Base-by-base conservation (phyloP, 2,888 invertebrate genomes). In the Metalampra italica region DNA sequence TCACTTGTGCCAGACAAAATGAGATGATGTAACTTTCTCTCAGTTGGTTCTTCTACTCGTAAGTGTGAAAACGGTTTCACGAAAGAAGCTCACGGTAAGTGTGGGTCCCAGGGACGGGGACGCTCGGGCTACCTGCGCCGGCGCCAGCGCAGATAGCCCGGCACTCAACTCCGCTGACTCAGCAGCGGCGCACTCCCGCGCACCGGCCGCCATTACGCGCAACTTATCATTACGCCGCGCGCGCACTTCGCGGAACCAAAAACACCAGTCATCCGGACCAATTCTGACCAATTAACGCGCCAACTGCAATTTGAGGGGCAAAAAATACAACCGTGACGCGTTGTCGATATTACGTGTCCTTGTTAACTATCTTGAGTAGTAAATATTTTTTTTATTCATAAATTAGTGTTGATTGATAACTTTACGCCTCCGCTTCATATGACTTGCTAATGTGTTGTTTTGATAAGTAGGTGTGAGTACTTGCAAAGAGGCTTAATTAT, bases 121-220 rank as follows among this genome's bases (percentile, higher is more conserved):
- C 68, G 64, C 67, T 59, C 55, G 57, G 52, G 50, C 52, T 59
- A 57, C 64, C 72, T 71, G 71, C 59, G 71, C 59, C 72, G 81
- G 82, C 82, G 83, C 81, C 44, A 36, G 11, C 79, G 66, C n/a
- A 64, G 9, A 36, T n/a, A 8, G 36, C n/a, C 71, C 71, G 64
- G 59, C 79, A 72, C 71, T 85, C 82, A 85, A 80, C 62, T 77
- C 52, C 58, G 75, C 85, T 88, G 88, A 87, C 84, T 88, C 87
- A 86, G 86, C 86, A 81, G 55, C 57, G 60, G 60, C 62, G 67
- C 78, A 75, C 75, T 75, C 72, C 72, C 60, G 68, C 65, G 64
- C 71, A 63, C 64, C 61, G 53, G 53, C 62, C 63, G 73, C 76
- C 75, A 82, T 81, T 82, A 47, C 61, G 59, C 69, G 61, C 68